phyloP scores from a whole-genome alignment of 2,797 vertebrate genomes.

The Microctenopoma stevenorrisi region DNA sequence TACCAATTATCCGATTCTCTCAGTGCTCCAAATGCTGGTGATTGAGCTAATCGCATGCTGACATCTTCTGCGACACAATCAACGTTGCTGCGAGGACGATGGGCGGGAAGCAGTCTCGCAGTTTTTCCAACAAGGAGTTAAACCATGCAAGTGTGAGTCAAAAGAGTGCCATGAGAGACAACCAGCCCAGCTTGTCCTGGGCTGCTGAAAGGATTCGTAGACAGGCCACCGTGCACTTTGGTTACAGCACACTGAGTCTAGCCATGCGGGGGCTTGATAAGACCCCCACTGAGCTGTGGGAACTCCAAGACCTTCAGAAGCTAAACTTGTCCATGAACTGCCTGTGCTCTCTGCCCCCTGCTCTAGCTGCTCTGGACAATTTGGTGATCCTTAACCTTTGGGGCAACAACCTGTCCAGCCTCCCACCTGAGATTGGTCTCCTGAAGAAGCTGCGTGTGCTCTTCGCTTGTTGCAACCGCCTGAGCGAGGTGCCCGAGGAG shows the following conservation, averaged over 20 bases:
- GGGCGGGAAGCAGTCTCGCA: conserved; percentile 85
- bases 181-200: conserved; percentile 73
- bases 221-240: conserved; percentile 81
- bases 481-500: conserved; percentile 90
- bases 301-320: conserved; percentile 91
- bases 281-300: conserved; percentile 89
- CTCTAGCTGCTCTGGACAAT: conserved; percentile 85
- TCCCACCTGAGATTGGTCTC: conserved; percentile 90
- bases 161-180: conserved; percentile 71
- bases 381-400: conserved; percentile 92
- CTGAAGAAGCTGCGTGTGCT: conserved; percentile 90
- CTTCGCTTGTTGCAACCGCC: conserved; percentile 90
- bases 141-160: conserved; percentile 58
- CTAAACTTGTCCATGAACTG: conserved; percentile 93
- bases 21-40: conserved; percentile 14
- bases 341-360: conserved; percentile 84
- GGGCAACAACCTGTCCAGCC: conserved; percentile 87
- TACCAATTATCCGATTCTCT: conserved; percentile 26
- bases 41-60: conserved; percentile 35
- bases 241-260: conserved; percentile 88
- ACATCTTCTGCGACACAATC: conserved; percentile 23
- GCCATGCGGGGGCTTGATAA: conserved; percentile 89
- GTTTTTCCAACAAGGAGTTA: conserved; percentile 73
- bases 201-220: conserved; percentile 79
- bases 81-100: conserved; percentile 67